Base-by-base conservation (phyloP, 2,797 vertebrate species). In the Hipposideros larvatus region DNA sequence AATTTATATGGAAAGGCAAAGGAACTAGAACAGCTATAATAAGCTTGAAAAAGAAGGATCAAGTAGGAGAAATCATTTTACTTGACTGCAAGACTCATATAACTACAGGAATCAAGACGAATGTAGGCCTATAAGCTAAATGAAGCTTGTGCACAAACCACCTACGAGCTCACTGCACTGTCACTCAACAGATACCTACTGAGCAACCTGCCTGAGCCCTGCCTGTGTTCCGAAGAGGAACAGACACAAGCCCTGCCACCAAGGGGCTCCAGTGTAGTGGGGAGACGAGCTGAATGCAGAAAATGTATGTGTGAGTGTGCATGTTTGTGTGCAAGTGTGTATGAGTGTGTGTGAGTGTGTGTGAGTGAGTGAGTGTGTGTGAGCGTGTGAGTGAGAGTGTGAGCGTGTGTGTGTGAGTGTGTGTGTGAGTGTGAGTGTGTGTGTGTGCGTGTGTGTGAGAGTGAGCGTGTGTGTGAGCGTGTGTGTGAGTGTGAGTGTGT, bases 141-240 rank as follows among this genome's bases (percentile, higher is more conserved):
- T 0, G 0, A 28, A n/a, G 43, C 75, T 3, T 2, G 1, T 2
- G 8, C 22, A 11, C 11, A 1, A 34, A 15, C 22, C 26, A 0
- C 13, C 10, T 1, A 0, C 1, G 0, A 7, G 7, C 48, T n/a
- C 18, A 11, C 0, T 7, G 16, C 55, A 1, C 37, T 0, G 0
- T 8, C 66, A 3, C 6, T 15, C 21, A 41, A 15, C 53, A 11
- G 4, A 43, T 2, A 0, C 5, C 8, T 5, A 4, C 14, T 10
- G 48, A 59, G 66, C 46, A 34, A 9, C 13, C 43, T 13, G 0
- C 3, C 2, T 11, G 31, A 26, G 31, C n/a, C 43, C 43, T 7
- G 26, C 80, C 5, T 4, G 11, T 0, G 4, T n/a, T 14, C 15
- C 0, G 0, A 16, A 34, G 53, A 70, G 22, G 31, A 26, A 26